Conservation (phyloP, 2,888 invertebrate genomes). For the Pollenia labialis region DNA sequence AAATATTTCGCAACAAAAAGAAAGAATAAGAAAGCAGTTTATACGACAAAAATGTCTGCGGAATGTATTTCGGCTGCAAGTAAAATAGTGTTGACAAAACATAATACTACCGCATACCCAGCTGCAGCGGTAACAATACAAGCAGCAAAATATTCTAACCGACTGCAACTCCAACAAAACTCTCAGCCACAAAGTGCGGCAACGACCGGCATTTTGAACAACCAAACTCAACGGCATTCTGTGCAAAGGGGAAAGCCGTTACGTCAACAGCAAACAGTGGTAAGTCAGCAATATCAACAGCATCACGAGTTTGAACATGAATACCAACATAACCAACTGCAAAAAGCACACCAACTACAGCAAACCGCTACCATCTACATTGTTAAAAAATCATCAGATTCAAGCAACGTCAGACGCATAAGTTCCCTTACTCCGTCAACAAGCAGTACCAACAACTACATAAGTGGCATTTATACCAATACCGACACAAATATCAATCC, state of each 20-base stretch:
- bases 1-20: background rate
- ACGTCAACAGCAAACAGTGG: conserved; percentile 69
- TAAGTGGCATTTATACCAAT: conserved; percentile 6
- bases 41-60: conserved; percentile 79
- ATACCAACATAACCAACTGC: conserved; percentile 53
- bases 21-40: conserved; percentile 10
- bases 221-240: conserved; percentile 42
- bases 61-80: conserved; percentile 79
- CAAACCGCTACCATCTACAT: conserved; percentile 74
- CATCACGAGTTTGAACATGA: conserved; percentile 38
- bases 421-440: conserved; percentile 74
- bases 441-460: conserved; percentile 63
- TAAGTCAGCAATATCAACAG: conserved; percentile 50
- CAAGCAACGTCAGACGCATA: conserved; percentile 75
- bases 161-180: conserved; percentile 40
- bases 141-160: conserved; percentile 69
- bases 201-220: conserved; percentile 48
- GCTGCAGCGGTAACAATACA: conserved; percentile 69
- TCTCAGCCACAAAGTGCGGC: conserved; percentile 59
- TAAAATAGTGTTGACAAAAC: conserved; percentile 71
- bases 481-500: conserved; percentile 44
- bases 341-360: conserved; percentile 74
- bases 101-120: conserved; percentile 46
- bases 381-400: conserved; percentile 74
- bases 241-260: conserved; percentile 61